Evolutionary conservation across 2,888 invertebrate genomes (phyloP), one percentile per base, ranked within the genome.

Genomic region (Laothoe populi): DNA sequence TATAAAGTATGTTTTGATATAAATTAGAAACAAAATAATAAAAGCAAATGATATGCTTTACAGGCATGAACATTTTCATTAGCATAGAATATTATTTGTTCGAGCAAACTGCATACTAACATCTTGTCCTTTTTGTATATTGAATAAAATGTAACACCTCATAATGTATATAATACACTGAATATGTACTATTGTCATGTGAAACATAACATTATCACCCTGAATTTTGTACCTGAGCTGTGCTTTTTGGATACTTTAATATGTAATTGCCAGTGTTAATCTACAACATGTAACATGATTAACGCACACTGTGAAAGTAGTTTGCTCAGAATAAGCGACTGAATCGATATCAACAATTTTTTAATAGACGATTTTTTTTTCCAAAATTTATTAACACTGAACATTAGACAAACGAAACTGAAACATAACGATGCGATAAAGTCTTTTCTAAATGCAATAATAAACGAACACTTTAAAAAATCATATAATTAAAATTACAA

Each of bases 151-250:
- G 31, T 53, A 65, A 64, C 61, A 64, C 64, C 66, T 64, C 61
- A 48, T 64, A 59, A 62, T 61, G 23, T 66, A 57, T 65, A 60
- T 57, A 60, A 62, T 58, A 64, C 44, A 61, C 63, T 57, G 35
- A 59, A 42, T 38, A 59, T 61, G 4, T 53, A 53, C 16, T 49
- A n/a, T 31, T 19, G 21, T 66, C 53, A 64, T 61, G 24, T 59
- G 23, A 57, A 64, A 64, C 31, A 60, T 60, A 65, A 62, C 57
- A 45, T 61, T 67, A 68, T 59, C 59, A 48, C 48, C 40, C 24
- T 40, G 48, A 60, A 58, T 68, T 71, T 67, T 82, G 83, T 85
- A 84, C 84, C 84, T 84, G 85, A 84, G 75, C 66, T 71, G 72
- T 75, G 69, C 71, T 76, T 74, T 64, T 64, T 69, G 69, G 69